Evolutionary conservation across 2,797 vertebrate species (phyloP).

Genomic region (Poeciliopsis gracilis): DNA sequence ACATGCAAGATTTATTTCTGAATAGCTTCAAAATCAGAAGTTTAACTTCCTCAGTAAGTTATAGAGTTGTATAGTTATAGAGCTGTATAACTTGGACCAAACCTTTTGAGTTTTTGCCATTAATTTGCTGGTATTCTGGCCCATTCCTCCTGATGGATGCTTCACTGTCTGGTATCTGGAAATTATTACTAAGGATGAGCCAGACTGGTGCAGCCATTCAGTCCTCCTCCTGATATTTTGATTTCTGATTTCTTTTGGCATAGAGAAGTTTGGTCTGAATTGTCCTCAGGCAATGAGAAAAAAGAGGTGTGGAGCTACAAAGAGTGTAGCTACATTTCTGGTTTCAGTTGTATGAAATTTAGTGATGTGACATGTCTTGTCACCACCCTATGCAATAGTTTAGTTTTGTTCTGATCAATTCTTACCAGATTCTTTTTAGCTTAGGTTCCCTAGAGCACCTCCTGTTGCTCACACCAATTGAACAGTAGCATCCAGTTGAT

Average conservation of each 20-base stretch:
- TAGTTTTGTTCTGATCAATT: neutral
- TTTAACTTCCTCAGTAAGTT: neutral
- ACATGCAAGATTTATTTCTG: neutral
- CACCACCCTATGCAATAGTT: neutral
- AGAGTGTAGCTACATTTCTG: neutral
- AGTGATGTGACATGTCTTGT: neutral
- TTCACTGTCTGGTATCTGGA: neutral
- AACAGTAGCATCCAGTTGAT: slow-evolving; percentile 31
- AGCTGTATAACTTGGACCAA: neutral
- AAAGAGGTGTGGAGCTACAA: neutral
- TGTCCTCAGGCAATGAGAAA: neutral
- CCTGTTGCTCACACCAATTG: slow-evolving; percentile 5
- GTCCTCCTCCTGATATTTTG: neutral
- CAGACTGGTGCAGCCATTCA: neutral
- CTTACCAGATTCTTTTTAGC: neutral
- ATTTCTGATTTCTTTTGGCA: neutral
- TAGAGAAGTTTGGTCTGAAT: too few relatives aligned
- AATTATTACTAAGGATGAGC: neutral
- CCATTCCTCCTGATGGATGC: neutral
- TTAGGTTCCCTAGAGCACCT: neutral
- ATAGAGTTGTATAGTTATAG: neutral
- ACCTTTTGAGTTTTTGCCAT: neutral
- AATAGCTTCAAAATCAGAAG: neutral
- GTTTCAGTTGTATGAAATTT: neutral
- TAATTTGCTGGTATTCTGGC: neutral